These are phyloP conservation scores for Vireo griseus DNA, from an alignment of 2,797 vertebrate genomes.

Conservation along the genomic window DNA sequence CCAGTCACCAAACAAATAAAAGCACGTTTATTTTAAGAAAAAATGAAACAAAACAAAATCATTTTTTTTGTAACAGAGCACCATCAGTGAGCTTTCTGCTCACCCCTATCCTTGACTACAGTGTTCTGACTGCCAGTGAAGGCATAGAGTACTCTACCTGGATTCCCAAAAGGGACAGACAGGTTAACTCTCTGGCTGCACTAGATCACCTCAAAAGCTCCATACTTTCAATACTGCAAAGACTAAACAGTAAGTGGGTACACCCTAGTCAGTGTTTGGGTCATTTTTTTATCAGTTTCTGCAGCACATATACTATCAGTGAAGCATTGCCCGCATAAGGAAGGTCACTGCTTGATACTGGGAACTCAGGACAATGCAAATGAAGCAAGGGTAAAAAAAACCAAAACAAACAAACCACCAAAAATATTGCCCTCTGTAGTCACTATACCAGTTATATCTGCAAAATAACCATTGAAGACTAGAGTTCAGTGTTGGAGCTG, in stretches of 20 bases:
- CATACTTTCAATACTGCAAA: neutral
- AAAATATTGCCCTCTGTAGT: neutral
- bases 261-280: neutral
- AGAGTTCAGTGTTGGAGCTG: neutral
- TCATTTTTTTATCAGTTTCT: neutral
- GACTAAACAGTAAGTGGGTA: neutral
- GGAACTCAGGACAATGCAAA: neutral
- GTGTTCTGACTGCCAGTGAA: neutral
- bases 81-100: neutral
- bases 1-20: neutral
- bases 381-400: fast-evolving
- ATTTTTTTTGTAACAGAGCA: neutral
- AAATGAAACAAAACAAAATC: neutral
- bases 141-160: neutral
- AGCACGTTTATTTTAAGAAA: neutral
- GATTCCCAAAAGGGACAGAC: neutral
- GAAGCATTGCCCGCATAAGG: neutral
- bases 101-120: neutral
- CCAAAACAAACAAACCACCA: neutral
- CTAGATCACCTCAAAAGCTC: neutral
- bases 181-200: neutral
- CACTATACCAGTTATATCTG: neutral
- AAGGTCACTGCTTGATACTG: neutral
- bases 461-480: neutral
- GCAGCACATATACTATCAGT: neutral